Evolutionary conservation across 2,888 invertebrate genomes (phyloP), one percentile per base, ranked within the genome.

Genomic region (Allygus modestus): DNA sequence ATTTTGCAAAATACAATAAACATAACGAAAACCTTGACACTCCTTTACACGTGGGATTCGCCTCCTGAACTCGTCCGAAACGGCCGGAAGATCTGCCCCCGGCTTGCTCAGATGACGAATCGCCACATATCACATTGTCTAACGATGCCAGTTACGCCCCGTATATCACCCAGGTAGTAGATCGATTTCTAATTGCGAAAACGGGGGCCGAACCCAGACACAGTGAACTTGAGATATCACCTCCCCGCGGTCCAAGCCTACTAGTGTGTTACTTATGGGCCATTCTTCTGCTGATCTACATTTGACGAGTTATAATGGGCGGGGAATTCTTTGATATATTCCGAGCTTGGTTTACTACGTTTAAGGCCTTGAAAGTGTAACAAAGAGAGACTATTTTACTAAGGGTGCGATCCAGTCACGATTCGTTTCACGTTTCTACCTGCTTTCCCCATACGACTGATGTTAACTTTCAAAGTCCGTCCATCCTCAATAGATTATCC

Each of bases 261-360:
- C 65, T 65, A 65, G 65, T 28, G 23, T 7, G 46, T 65, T 28
- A 65, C 65, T 65, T 65, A 65, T 65, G 65, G 15, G 1, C 65
- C 65, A 65, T 65, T 65, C 65, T 65, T 65, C 65, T 65, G 65
- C 65, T 65, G 65, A 65, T 26, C 65, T 65, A 65, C 65, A 65
- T 65, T 65, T 28, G 65, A 65, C 28, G 65, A 65, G 28, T 65
- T 65, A 65, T 20, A 31, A 65, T 65, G 65, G 65, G 65, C 65
- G 65, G 31, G n/a, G 65, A 20, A 1, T 0, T 23, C 23, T 58
- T 1, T 65, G 65, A 65, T 31, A 65, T 65, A 28, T 23, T n/a
- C 1, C 28, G 54, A 23, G 9, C 58, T 23, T n/a, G 4, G 51
- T 51, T 58, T 58, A 58, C 58, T 23, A 23, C 65, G 28, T 12